Base-by-base conservation (phyloP, 2,797 vertebrate genomes). In the Macropodus opercularis region DNA sequence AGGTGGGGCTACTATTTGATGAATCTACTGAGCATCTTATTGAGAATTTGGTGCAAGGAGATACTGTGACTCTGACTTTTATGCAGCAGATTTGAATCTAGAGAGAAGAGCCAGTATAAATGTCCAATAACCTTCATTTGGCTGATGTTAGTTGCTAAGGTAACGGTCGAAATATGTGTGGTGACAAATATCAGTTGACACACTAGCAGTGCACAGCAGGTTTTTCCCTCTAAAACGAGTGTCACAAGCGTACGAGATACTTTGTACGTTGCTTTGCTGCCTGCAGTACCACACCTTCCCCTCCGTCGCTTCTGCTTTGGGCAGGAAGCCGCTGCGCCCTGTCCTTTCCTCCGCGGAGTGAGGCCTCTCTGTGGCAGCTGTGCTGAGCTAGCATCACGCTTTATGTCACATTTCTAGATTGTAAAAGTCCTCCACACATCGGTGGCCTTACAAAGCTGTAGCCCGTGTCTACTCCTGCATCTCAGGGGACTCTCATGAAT, bases 321-420 rank as follows among this genome's bases (percentile, higher is more conserved):
- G 42, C 34, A 53, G 53, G 64, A 59, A 61, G 24, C 40, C 19
- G 5, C 55, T 40, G 41, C 51, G 34, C 57, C 49, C 27, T 19
- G 26, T 62, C 67, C 51, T 46, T 47, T 48, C 69, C 56, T 72
- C 52, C 44, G 40, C 59, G 48, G 63, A 47, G 22, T 63, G 13
- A 57, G 46, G 59, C 64, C 65, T 40, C 43, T 77, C 50, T 36
- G 34, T 72, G 64, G 70, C 43, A 63, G 64, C 76, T 72, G 50
- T 86, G 79, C 85, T 89, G 81, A 86, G 64, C 69, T 77, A 49
- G 77, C 75, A 80, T 64, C 72, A 72, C 15, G 51, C 68, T 77
- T 60, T 49, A 63, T 67, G 72, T 81, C 81, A 75, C 67, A 75
- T 69, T 47, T 50, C 61, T 42, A 31, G 32, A 46, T 51, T 51